Base-by-base conservation (phyloP, 1,140 invertebrate species). In the Lordiphosa mommai region DNA sequence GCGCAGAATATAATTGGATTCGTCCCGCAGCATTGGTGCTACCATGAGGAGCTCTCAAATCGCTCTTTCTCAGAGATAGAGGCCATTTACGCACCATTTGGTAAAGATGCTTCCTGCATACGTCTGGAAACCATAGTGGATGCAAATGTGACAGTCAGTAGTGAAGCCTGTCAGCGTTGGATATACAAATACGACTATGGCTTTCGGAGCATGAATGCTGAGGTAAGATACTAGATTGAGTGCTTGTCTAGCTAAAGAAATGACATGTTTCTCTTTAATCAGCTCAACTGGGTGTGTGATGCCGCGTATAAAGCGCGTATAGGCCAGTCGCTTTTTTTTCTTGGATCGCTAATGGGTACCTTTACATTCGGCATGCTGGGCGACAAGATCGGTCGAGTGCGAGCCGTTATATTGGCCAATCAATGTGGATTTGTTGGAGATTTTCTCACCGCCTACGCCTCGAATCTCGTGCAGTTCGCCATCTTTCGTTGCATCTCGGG, bases 211-310 rank as follows among this genome's bases (percentile, higher is more conserved):
- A 89, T 92, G 58, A 90, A 91, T 43, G 89, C 90, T 8, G 91
- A 92, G 86, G 91, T 92, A 57, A 52, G 56, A 9, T 3, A 0
- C 8, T 14, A 14, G 1, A 8, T 20, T 20, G 4, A 13, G 23
- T 27, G 23, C 3, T n/a, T 14, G 0, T 1, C n/a, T 0, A 33
- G 30, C 2, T 13, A 17, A 7, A 9, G 0, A 16, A 38, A 29
- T 14, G 3, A 5, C 10, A 10, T 17, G 12, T 43, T 1, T 14
- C 6, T 38, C 16, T 29, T 67, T 4, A 6, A 27, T 4, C 63
- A 92, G 92, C 71, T 91, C 2, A 86, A 92, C 59, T 93, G 92
- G 92, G 90, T 92, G 2, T 92, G 92, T 52, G 86, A 90, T 0
- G 80, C 92, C 33, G 87, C 88, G 30, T 93, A 91, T 90, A 91